phyloP scores from a whole-genome alignment of 2,797 vertebrate species.

The Karalla daura region DNA sequence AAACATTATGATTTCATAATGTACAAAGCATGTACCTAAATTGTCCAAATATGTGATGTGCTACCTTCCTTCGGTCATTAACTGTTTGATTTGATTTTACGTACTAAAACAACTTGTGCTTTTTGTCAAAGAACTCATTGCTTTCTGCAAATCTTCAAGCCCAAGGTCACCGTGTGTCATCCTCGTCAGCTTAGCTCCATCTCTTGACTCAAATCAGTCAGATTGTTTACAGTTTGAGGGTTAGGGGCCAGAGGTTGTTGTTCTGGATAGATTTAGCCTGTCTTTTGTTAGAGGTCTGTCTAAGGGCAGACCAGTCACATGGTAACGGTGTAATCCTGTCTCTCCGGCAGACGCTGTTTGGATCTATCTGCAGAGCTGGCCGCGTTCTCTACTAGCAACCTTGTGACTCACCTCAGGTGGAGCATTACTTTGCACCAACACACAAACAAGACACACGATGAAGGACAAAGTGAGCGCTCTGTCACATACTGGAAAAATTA shows the following conservation, averaged over 20 bases:
- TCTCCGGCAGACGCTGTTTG: slow-evolving; percentile 74
- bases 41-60: not conserved
- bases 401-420: slow-evolving; percentile 64
- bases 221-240: slow-evolving; percentile 49
- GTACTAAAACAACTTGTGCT: not conserved
- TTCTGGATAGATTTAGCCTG: slow-evolving; percentile 58
- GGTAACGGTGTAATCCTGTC: slow-evolving; percentile 77
- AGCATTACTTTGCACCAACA: slow-evolving; percentile 38
- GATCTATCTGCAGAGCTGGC: slow-evolving; percentile 59
- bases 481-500: not conserved
- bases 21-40: not conserved
- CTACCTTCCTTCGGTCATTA: not conserved
- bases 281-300: slow-evolving; percentile 72
- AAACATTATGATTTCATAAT: not conserved
- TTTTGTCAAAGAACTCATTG: not conserved
- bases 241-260: slow-evolving; percentile 41
- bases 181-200: not conserved
- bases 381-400: slow-evolving; percentile 51
- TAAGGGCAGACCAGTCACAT: slow-evolving; percentile 79
- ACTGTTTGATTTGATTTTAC: not conserved
- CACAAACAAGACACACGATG: slow-evolving; percentile 17
- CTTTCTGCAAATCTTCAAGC: not conserved
- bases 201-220: not conserved
- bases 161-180: not conserved
- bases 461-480: not conserved